Evolutionary conservation across 2,797 vertebrate genomes (phyloP), one percentile per base, ranked within the genome.

Genomic region (Gymnothorax reevesii): DNA sequence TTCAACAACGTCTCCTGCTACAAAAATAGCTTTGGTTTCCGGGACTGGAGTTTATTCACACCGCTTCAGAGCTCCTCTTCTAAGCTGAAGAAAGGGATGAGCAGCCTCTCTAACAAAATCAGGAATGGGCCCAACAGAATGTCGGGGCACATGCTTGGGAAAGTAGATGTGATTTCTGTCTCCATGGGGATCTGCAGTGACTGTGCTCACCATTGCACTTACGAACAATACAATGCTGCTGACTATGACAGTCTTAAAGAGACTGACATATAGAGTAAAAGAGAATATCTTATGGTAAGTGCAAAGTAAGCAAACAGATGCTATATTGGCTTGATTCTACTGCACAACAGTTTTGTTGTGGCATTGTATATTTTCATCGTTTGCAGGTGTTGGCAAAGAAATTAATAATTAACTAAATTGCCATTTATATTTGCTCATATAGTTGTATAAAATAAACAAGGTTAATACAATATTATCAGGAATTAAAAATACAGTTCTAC

Each of bases 21-120:
- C 69, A 95, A 92, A 89, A 85, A 88, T 12, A 96, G 33, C 33
- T 42, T 42, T 42, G 92, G 93, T 89, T 93, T 98, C 82, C 97
- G 95, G 85, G 93, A 96, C 88, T 98, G 98, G 98, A 96, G 93
- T 83, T 92, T 99, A 89, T 95, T 98, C 84, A 95, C 96, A 1
- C 97, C 98, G 0, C 94, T 98, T 77, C 96, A 95, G 90, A 97
- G 95, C 77, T 97, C 98, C 7, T 97, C 97, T 60, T 95, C 96
- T 7, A 98, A 98, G 90, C 94, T 99, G 87, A 98, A 97, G 85
- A 97, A 98, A 90, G 99, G 97, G 94, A 98, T 99, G 94, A 98
- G 97, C 95, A 97, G 95, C 92, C 95, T 99, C 90, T 99, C 98
- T 0, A 97, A 97, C 91, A 99, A 97, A 95, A 97, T 99, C 86